These are phyloP conservation scores for Tigriopus japonicus DNA, from an alignment of 1,140 invertebrate species.

Conservation along the genomic window DNA sequence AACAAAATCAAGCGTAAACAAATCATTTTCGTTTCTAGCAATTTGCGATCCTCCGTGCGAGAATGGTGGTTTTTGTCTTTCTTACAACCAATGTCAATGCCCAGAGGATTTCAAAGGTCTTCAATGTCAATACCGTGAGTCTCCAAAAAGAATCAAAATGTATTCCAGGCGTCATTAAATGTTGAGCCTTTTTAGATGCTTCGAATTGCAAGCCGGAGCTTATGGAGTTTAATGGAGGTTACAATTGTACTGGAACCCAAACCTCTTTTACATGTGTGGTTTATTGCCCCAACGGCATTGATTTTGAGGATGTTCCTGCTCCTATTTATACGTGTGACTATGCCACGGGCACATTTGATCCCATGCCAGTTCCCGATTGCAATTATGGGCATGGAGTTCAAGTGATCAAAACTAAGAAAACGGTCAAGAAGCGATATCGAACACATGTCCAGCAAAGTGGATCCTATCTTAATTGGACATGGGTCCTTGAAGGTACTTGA, in stretches of 20 bases:
- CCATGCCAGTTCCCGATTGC: slow-evolving; percentile 48
- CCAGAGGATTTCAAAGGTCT: slow-evolving; percentile 43
- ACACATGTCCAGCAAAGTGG: no score
- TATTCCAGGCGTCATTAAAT: slow-evolving; percentile 7
- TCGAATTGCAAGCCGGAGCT: slow-evolving; percentile 35
- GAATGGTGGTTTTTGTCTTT: slow-evolving; percentile 52
- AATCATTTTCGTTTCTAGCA: no score
- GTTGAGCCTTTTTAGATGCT: slow-evolving; percentile 27
- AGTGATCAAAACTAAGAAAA: neutral
- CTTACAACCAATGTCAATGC: slow-evolving; percentile 50
- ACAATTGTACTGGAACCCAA: slow-evolving; percentile 38
- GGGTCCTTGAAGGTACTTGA: no score
- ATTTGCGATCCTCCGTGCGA: slow-evolving; percentile 47
- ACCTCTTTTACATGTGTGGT: slow-evolving; percentile 39
- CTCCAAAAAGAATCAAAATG: slow-evolving; percentile 1
- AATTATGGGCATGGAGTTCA: slow-evolving; percentile 28
- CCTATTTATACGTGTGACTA: slow-evolving; percentile 45
- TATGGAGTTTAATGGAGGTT: slow-evolving; percentile 50
- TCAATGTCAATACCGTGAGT: slow-evolving; percentile 53
- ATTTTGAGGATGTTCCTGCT: slow-evolving; percentile 37
- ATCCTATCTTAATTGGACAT: no score
- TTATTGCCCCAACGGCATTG: slow-evolving; percentile 38
- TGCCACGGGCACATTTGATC: slow-evolving; percentile 40
- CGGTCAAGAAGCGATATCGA: no score
- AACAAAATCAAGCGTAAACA: no score